phyloP scores from a whole-genome alignment of 2,797 vertebrate species.

The Pampus argenteus region DNA sequence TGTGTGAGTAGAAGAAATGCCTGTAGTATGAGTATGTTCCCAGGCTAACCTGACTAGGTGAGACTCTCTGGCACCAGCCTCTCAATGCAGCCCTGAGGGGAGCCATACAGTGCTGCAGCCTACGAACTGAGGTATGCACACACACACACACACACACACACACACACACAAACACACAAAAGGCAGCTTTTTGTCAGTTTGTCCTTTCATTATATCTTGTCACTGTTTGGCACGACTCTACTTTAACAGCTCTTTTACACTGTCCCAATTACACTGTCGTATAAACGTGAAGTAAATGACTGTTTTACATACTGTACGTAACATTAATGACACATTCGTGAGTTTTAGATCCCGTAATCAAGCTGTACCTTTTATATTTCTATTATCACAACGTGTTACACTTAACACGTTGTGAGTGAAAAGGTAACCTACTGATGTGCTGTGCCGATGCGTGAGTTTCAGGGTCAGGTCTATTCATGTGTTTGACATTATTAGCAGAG shows the following conservation, averaged over 20 bases:
- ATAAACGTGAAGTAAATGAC: constrained; percentile 30
- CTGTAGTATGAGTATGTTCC: constrained; percentile 71
- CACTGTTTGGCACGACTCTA: constrained; percentile 8
- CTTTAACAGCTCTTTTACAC: constrained; percentile 15
- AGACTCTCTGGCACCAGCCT: constrained; percentile 85
- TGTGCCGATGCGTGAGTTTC: constrained; percentile 62
- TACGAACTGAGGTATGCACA: constrained; percentile 65
- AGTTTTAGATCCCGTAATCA: constrained; percentile 20
- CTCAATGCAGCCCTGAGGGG: constrained; percentile 74
- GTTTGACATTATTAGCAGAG: constrained; percentile 83
- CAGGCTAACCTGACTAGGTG: constrained; percentile 83
- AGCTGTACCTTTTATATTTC: constrained; percentile 19
- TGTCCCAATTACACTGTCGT: constrained; percentile 14
- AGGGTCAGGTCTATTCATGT: constrained; percentile 79
- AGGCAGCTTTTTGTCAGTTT: constrained; percentile 23
- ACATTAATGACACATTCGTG: neutral
- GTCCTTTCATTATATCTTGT: constrained; percentile 33
- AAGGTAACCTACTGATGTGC: constrained; percentile 52
- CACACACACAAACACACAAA: constrained; percentile 41
- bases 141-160: constrained; percentile 26
- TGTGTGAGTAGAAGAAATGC: constrained; percentile 54
- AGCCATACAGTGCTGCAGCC: constrained; percentile 68
- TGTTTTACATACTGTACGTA: constrained; percentile 22
- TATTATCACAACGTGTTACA: constrained; percentile 35
- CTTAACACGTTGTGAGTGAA: constrained; percentile 43